phyloP scores from a whole-genome alignment of 2,888 invertebrate genomes.

The Cryptops parisi region DNA sequence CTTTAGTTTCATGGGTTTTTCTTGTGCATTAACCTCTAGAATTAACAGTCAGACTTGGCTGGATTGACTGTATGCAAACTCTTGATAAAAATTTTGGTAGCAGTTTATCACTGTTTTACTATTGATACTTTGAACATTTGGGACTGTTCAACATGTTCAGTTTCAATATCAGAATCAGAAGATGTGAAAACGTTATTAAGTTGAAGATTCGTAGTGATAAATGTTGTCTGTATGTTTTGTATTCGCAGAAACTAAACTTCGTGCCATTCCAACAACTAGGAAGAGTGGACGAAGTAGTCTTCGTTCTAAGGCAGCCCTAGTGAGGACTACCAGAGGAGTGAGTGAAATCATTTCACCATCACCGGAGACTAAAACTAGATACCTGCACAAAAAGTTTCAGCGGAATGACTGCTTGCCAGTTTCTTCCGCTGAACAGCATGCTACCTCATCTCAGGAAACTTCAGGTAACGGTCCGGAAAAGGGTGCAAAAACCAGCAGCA shows the following conservation, averaged over 20 bases:
- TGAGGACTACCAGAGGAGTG: not conserved
- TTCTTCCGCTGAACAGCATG: not conserved
- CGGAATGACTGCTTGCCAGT: slow-evolving; percentile 47
- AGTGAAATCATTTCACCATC: not conserved
- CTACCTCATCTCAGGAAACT: not conserved
- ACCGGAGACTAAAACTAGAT: slow-evolving; percentile 27
- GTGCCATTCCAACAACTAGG: not conserved
- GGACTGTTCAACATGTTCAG: too few relatives aligned
- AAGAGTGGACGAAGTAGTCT: not conserved
- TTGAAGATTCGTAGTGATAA: not conserved
- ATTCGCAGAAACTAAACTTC: not conserved
- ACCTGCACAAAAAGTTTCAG: slow-evolving; percentile 86
- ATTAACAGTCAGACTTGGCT: too few relatives aligned
- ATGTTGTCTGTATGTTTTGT: not conserved
- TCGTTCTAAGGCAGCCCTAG: not conserved
- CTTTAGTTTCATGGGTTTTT: too few relatives aligned
- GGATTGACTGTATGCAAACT: too few relatives aligned
- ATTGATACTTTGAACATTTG: too few relatives aligned
- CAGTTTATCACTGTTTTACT: too few relatives aligned
- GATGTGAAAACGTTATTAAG: too few relatives aligned
- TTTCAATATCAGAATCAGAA: too few relatives aligned
- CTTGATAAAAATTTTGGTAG: too few relatives aligned
- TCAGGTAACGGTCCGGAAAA: not conserved
- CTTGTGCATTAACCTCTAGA: too few relatives aligned
- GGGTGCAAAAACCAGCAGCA: not conserved